phyloP scores from a whole-genome alignment of 2,113 vertebrate genomes.

The Phodopus roborovskii region DNA sequence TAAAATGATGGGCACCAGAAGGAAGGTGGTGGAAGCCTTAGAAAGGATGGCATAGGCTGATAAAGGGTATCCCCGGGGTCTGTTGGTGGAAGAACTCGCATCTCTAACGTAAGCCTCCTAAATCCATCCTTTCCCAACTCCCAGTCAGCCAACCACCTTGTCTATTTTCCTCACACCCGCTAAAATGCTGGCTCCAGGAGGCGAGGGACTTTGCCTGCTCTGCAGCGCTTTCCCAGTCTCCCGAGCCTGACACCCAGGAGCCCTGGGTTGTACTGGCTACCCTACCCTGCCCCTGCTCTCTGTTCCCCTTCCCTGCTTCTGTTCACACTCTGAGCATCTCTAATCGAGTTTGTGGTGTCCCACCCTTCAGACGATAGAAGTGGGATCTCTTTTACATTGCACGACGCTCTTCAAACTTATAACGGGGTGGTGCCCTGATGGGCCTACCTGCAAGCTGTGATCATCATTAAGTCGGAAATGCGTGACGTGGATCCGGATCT shows the following conservation, averaged over 20 bases:
- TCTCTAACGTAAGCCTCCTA: accelerated
- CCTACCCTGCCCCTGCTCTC: not conserved
- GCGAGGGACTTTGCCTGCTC: no score
- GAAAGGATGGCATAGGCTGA: not conserved
- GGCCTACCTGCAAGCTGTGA: not conserved
- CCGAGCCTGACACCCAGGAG: accelerated
- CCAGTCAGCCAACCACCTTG: not conserved
- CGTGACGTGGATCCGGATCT: no score
- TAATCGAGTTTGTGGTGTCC: not conserved
- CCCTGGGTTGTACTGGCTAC: accelerated
- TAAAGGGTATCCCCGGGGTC: not conserved
- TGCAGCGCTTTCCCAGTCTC: accelerated
- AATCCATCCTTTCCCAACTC: not conserved
- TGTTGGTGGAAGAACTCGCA: not conserved
- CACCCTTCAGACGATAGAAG: not conserved
- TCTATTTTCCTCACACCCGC: not conserved
- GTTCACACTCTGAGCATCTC: not conserved
- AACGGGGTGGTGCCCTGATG: not conserved
- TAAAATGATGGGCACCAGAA: slow-evolving; percentile 17
- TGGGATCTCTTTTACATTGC: not conserved
- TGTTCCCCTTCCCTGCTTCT: not conserved
- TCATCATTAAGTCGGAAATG: not conserved
- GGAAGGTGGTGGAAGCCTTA: not conserved
- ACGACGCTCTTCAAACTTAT: not conserved
- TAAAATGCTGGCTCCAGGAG: not conserved